Percentiles rank a stretch among this genome's conserved stretches.
Evolutionary conservation across 2,113 vertebrate species (phyloP).

Genomic region (Pterophyllum scalare): DNA sequence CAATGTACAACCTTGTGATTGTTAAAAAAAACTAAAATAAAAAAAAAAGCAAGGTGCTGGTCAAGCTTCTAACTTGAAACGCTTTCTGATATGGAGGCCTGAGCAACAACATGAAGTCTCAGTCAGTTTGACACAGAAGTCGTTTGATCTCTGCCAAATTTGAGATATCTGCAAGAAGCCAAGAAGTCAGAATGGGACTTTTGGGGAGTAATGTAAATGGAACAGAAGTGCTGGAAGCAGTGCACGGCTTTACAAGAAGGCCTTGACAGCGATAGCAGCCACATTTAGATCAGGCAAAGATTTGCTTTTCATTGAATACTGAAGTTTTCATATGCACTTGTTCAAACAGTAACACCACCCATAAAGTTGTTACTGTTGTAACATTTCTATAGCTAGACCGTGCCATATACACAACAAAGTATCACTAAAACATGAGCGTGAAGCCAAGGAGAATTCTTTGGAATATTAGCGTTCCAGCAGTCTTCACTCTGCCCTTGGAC

Average conservation of each 20-base stretch:
- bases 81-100: background rate
- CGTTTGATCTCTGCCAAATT: background rate
- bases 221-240: background rate
- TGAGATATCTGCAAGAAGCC: background rate
- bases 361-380: constrained; percentile 19
- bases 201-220: background rate
- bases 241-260: background rate
- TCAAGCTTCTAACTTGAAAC: background rate
- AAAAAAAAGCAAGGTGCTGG: background rate
- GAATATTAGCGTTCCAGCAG: background rate
- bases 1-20: background rate
- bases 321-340: background rate
- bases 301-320: background rate
- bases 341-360: constrained; percentile 8
- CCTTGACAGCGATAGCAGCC: background rate
- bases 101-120: background rate
- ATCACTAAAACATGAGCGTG: constrained; percentile 37
- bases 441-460: constrained; percentile 11
- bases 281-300: background rate
- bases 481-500: constrained; percentile 7
- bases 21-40: background rate
- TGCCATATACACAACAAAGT: background rate
- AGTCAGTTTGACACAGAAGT: background rate
- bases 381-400: background rate
- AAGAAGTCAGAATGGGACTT: background rate